These are phyloP conservation scores for Heteromurus nitidus DNA, from an alignment of 2,888 invertebrate species.

Conservation along the genomic window DNA sequence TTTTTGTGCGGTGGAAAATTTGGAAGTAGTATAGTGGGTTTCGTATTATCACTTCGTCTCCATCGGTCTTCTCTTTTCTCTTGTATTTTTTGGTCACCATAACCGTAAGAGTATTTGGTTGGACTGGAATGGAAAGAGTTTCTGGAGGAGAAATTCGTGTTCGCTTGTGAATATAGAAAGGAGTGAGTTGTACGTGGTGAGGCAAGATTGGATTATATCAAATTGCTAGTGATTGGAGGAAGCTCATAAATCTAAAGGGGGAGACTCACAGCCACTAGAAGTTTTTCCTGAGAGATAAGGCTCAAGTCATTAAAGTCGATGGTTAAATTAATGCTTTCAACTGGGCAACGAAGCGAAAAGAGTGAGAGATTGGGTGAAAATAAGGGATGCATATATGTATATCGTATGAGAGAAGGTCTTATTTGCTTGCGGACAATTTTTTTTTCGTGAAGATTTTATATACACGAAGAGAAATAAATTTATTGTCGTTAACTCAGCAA, in stretches of 20 bases:
- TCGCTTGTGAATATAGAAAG: not conserved
- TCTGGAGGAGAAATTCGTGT: too few species aligned
- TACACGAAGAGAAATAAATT: conserved; percentile 30
- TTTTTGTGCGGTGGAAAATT: too few species aligned
- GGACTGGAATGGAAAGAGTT: too few species aligned
- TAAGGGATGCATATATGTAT: too few species aligned
- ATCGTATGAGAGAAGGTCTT: too few species aligned
- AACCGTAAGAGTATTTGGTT: too few species aligned
- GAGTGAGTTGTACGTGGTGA: not conserved
- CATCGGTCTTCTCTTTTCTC: too few species aligned
- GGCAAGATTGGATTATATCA: conserved; percentile 39
- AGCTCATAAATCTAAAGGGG: conserved; percentile 40
- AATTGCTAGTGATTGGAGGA: conserved; percentile 43
- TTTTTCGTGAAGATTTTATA: too few species aligned
- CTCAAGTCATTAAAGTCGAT: conserved; percentile 41
- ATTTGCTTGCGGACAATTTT: too few species aligned
- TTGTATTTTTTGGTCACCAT: too few species aligned
- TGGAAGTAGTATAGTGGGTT: too few species aligned
- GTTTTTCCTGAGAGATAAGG: conserved; percentile 24
- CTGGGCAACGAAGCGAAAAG: conserved; percentile 9
- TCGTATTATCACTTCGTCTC: too few species aligned
- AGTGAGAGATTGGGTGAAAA: conserved; percentile 2
- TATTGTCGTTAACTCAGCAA: conserved; percentile 27
- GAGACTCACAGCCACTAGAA: conserved; percentile 6
- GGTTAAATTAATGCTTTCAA: conserved; percentile 40